Conservation (phyloP, 2,113 vertebrate species). For the Cyprinodon brontotheroides region DNA sequence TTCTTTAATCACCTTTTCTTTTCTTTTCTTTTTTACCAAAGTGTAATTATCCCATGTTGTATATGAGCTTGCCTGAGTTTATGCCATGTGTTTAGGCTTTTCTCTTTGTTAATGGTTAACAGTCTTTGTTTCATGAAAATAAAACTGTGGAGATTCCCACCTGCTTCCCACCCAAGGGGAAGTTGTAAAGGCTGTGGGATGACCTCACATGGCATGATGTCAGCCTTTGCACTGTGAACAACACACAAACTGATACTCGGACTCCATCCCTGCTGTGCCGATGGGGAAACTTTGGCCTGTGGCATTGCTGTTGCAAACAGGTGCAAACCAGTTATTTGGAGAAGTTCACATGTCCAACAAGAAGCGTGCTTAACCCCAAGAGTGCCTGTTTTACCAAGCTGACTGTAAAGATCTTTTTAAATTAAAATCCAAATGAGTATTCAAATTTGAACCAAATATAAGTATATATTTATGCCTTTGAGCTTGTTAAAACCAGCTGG, state of each 20-base stretch:
- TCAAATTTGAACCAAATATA: slow-evolving; percentile 43
- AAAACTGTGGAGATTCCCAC: slow-evolving; percentile 82
- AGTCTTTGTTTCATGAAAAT: slow-evolving; percentile 20
- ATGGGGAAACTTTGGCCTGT: slow-evolving; percentile 64
- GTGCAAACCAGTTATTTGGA: slow-evolving; percentile 77
- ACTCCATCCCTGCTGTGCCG: slow-evolving; percentile 56
- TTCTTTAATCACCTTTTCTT: slow-evolving; percentile 39
- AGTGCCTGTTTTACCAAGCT: not conserved
- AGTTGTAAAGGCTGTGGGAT: slow-evolving; percentile 80
- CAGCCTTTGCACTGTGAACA: slow-evolving; percentile 85
- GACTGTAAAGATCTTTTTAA: not conserved
- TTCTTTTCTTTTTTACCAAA: slow-evolving; percentile 28
- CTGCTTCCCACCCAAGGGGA: slow-evolving; percentile 80
- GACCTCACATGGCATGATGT: slow-evolving; percentile 87
- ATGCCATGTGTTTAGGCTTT: slow-evolving; percentile 1
- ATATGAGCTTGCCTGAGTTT: not conserved
- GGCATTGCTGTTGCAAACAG: slow-evolving; percentile 83
- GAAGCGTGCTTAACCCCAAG: slow-evolving; percentile 24
- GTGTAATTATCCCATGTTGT: slow-evolving; percentile 6
- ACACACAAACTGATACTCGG: slow-evolving; percentile 82
- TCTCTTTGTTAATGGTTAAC: slow-evolving; percentile 25
- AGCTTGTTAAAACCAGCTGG: slow-evolving; percentile 7
- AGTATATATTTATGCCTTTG: not conserved
- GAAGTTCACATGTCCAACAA: slow-evolving; percentile 51
- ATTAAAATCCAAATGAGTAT: slow-evolving; percentile 15